Base-by-base conservation (phyloP, 2,888 invertebrate genomes). In the Dynastes tityus region DNA sequence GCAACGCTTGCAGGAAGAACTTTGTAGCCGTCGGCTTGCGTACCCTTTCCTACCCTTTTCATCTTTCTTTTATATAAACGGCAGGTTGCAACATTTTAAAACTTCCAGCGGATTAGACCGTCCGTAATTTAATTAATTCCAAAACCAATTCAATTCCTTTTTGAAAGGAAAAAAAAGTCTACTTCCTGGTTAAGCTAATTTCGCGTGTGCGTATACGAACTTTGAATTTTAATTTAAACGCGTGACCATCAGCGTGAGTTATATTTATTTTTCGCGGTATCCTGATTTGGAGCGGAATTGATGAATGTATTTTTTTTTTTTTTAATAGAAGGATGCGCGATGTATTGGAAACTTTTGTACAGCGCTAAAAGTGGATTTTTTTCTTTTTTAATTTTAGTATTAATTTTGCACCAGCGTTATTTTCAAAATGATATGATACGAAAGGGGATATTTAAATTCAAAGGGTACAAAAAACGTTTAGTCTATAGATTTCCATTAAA, bases 181-280 rank as follows among this genome's bases (percentile, higher is more conserved):
- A 37, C 37, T 40, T 40, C 37, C 65, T 65, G 65, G n/a, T 65
- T 65, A 5, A 65, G 65, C 40, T 65, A 65, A 40, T 40, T 65
- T 45, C 45, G 45, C 45, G 45, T 37, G 16, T 45, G 65, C 37
- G 65, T 16, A 37, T 5, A 37, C 65, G 40, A 40, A 37, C 40
- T 65, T 40, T 2, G 37, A 64, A 64, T 64, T 64, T 65, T 65
- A 65, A 65, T 65, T 65, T 65, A 45, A 65, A 40, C 65, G 65
- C 37, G 65, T 40, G 65, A n/a, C 3, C 37, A 6, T 37, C 29
- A 45, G 9, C 1, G 45, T 32, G 65, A 8, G 11, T 45, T 65
- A 45, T 37, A 65, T 65, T 65, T 65, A 65, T 65, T 65, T 45
- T 40, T 2, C 65, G 65, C 16, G 65, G 16, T 16, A 55, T n/a